Evolutionary conservation across 2,888 invertebrate genomes (phyloP), one percentile per base, ranked within the genome.

Genomic region (Tinea pellionella): DNA sequence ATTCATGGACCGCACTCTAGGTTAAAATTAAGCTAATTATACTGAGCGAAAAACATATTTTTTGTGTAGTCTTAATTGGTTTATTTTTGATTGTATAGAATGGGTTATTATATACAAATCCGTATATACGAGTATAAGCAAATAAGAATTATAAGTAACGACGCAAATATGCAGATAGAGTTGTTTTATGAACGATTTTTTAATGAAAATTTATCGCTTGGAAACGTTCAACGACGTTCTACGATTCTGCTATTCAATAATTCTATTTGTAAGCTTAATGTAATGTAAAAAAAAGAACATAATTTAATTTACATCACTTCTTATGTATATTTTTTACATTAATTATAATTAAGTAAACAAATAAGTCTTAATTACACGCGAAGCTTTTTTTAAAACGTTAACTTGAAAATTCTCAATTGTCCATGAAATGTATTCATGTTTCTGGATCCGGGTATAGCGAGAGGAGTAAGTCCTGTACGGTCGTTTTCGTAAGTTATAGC

Each of bases 191-290:
- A 77, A 76, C 72, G 78, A 77, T 78, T 77, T 82, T 82, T 83
- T 82, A 83, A 81, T 77, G 84, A 80, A 81, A 84, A 74, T 85
- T 85, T 85, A 85, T 85, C 78, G 78, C 80, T 80, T 72, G 79
- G 85, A 85, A 85, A 84, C 77, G 75, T 76, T 71, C 72, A 82
- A 83, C 74, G 80, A 72, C 75, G 75, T 72, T 65, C 62, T 63
- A 73, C 73, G 69, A 78, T 77, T 69, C 59, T 12, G n/a, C 18
- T 37, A 30, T 59, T 47, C 59, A 32, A 57, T 57, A 57, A 57
- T 57, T 57, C 29, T 19, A 57, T 57, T 57, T 57, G 57, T 57
- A 15, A 7, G 47, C 15, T 24, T 57, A 57, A 61, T 61, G 61
- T 15, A 15, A 43, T 43, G 57, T 24, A 57, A n/a, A n/a, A 55